These are phyloP conservation scores for Sinocyclocheilus anshuiensis DNA, from an alignment of 2,113 vertebrate genomes.

Conservation along the genomic window DNA sequence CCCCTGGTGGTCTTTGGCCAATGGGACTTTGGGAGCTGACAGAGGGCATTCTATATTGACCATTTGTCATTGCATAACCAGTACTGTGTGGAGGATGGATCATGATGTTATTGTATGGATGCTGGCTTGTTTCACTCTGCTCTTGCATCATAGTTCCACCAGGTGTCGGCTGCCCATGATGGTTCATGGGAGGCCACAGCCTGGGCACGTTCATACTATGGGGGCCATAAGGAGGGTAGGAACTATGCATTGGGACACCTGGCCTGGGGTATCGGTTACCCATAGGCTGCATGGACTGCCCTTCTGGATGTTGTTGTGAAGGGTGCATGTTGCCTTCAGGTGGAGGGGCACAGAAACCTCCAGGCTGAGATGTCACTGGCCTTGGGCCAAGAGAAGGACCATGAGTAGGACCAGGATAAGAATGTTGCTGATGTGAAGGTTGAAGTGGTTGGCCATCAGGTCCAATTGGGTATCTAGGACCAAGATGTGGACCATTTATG, in stretches of 20 bases:
- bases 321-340: conserved; percentile 82
- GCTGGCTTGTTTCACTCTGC: conserved; percentile 69
- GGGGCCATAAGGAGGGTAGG: conserved; percentile 82
- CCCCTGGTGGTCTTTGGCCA: conserved; percentile 57
- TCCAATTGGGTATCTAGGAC: conserved; percentile 75
- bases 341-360: conserved; percentile 72
- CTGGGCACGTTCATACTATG: conserved; percentile 73
- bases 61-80: conserved; percentile 82
- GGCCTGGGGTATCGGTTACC: conserved; percentile 74
- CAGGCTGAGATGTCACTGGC: conserved; percentile 78
- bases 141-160: conserved; percentile 69
- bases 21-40: conserved; percentile 56
- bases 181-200: conserved; percentile 84
- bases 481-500: conserved; percentile 77
- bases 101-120: conserved; percentile 72
- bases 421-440: conserved; percentile 72
- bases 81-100: conserved; percentile 77
- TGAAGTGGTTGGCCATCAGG: conserved; percentile 68
- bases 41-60: conserved; percentile 75
- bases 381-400: conserved; percentile 79
- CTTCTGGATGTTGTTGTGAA: conserved; percentile 69
- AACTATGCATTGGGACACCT: conserved; percentile 72
- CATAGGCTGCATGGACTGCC: conserved; percentile 65
- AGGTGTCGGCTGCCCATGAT: conserved; percentile 67
- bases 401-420: conserved; percentile 79